A percentile compares a stretch with the other conserved stretches of the same genome.
These are phyloP conservation scores for Lasiurus borealis DNA, from an alignment of 2,113 vertebrate species.

Conservation along the genomic window DNA sequence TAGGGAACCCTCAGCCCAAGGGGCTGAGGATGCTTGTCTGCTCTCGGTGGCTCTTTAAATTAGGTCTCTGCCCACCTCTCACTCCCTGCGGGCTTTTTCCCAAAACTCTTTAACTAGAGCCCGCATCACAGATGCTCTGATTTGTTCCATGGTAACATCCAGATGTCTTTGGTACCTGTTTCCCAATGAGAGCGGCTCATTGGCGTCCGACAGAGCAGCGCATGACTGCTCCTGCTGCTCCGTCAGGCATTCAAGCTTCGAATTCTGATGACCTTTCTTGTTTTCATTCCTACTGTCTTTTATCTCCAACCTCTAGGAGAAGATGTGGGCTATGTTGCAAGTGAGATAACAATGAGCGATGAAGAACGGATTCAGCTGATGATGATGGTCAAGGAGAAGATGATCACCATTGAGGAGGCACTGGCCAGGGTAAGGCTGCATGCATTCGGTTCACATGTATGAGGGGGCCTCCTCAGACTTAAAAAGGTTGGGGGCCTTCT, in stretches of 20 bases:
- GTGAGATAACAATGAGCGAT: constrained; percentile 99
- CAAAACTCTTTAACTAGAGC: not conserved
- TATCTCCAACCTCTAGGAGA: constrained; percentile 88
- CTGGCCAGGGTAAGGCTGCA: constrained; percentile 93
- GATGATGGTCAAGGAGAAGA: constrained; percentile 99
- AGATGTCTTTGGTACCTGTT: not conserved
- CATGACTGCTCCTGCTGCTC: fast-evolving
- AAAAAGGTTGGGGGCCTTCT: no score
- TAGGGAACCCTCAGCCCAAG: not conserved
- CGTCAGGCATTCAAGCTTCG: fast-evolving
- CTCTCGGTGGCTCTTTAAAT: not conserved
- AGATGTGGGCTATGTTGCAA: constrained; percentile 97
- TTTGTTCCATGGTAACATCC: not conserved
- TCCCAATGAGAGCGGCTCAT: fast-evolving
- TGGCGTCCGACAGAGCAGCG: not conserved
- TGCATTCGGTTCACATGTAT: fast-evolving
- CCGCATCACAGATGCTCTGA: not conserved
- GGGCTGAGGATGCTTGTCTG: not conserved
- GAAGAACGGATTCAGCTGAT: constrained; percentile 98
- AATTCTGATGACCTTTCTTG: fast-evolving
- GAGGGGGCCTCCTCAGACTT: not conserved
- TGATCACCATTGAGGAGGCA: constrained; percentile 99
- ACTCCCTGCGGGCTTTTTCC: not conserved
- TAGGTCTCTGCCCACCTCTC: not conserved
- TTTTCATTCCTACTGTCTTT: constrained; percentile 5